Percentiles rank a stretch among this genome's conserved stretches.
Conservation (phyloP, 53 echinoderm and acorn worm species). For the Arbacia lixula region DNA sequence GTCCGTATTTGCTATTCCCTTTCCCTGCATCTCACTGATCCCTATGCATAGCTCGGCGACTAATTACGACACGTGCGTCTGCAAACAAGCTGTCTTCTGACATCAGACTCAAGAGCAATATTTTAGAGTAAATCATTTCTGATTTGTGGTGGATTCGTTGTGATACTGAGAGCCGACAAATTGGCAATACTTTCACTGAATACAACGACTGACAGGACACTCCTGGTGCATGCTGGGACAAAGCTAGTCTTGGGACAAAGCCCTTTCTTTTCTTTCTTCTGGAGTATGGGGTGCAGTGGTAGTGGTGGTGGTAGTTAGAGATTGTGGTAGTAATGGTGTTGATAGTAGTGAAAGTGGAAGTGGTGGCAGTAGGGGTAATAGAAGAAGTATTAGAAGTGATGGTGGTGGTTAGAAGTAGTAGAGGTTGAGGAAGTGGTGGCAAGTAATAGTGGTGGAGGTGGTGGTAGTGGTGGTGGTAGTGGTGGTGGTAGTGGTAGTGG, state of each 20-base stretch:
- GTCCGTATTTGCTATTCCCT: neutral
- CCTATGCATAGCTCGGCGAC: conserved; percentile 22
- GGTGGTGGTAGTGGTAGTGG: neutral
- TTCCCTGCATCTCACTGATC: neutral
- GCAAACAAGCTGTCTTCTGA: conserved; percentile 46
- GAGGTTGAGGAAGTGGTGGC: neutral
- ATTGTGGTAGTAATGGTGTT: too few relatives aligned
- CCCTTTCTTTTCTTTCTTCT: too few relatives aligned
- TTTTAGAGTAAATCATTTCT: conserved; percentile 59
- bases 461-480: neutral
- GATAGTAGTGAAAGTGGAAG: too few relatives aligned
- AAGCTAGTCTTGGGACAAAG: conserved; percentile 10
- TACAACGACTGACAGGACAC: conserved; percentile 38
- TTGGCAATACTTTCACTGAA: conserved; percentile 19
- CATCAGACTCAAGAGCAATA: conserved; percentile 51
- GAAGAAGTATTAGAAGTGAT: too few relatives aligned
- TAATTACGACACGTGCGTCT: conserved; percentile 62
- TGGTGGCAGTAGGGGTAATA: too few relatives aligned
- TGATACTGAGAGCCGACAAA: conserved; percentile 48
- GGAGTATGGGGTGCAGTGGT: too few relatives aligned
- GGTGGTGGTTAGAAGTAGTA: neutral
- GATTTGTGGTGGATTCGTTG: conserved; percentile 41
- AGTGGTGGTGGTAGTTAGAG: too few relatives aligned
- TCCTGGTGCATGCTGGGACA: conserved; percentile 3
- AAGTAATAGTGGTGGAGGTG: too few relatives aligned